phyloP scores from a whole-genome alignment of 2,113 vertebrate species.

The Sorex fumeus region DNA sequence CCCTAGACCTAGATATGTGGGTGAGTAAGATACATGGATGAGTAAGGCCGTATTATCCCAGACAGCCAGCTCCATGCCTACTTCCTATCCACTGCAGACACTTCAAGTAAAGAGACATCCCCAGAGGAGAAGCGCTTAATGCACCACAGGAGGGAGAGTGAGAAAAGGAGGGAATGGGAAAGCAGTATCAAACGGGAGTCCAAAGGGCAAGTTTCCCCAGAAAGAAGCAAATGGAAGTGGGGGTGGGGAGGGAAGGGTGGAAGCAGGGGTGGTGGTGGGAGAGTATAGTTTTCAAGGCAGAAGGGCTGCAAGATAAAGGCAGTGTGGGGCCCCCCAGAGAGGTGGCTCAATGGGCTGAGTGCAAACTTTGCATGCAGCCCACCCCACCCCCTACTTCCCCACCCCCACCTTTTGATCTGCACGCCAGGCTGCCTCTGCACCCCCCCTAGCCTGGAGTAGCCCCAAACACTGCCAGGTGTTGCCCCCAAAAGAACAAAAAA shows the following conservation, averaged over 20 bases:
- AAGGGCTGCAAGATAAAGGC: no score
- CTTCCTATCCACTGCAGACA: neutral
- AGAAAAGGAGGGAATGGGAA: neutral
- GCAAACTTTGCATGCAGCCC: no score
- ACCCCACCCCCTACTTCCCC: no score
- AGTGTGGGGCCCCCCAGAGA: no score
- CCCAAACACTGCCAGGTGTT: no score
- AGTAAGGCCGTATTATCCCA: neutral
- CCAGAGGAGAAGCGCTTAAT: neutral
- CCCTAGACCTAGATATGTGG: neutral
- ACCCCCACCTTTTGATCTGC: no score
- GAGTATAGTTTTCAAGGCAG: no score
- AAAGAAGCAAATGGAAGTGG: neutral
- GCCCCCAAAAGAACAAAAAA: constrained; percentile 18
- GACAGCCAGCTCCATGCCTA: neutral
- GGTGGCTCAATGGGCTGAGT: no score
- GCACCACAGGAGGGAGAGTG: neutral
- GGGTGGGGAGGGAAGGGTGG: neutral
- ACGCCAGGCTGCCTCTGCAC: no score
- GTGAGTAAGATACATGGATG: neutral
- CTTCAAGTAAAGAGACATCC: neutral
- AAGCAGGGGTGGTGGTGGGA: no score
- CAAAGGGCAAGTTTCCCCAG: neutral
- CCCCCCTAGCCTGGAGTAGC: no score
- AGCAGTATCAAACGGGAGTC: neutral